Percentiles rank a stretch among this genome's conserved stretches.
Conservation (phyloP, 2,888 invertebrate species). For the Clanis bilineata region DNA sequence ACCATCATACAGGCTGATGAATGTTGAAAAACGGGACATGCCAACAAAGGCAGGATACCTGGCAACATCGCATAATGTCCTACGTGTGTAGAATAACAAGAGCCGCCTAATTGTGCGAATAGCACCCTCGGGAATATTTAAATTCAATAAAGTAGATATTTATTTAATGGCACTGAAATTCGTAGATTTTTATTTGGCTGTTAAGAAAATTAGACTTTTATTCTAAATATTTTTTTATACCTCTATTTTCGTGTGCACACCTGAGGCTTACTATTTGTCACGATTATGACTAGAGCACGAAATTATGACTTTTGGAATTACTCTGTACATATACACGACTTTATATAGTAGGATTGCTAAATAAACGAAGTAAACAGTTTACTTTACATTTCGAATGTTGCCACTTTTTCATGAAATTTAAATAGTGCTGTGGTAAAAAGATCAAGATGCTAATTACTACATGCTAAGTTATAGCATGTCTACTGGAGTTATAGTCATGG, state of each 20-base stretch:
- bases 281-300: too few species aligned
- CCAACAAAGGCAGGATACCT: neutral
- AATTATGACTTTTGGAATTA: neutral
- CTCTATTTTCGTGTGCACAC: neutral
- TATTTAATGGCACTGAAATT: neutral
- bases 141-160: neutral
- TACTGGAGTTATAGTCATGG: too few species aligned
- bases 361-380: too few species aligned
- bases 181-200: neutral
- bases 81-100: neutral
- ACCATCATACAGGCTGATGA: too few species aligned
- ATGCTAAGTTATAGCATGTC: too few species aligned
- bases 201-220: neutral
- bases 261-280: neutral
- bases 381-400: too few species aligned
- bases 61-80: neutral
- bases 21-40: neutral
- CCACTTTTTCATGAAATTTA: too few species aligned
- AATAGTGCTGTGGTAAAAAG: too few species aligned
- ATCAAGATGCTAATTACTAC: too few species aligned
- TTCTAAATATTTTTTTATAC: neutral
- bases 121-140: neutral
- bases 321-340: too few species aligned
- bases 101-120: neutral
- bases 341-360: too few species aligned